Evolutionary conservation across 2,888 invertebrate species (phyloP).

Genomic region (Nipponacmea schrenckii): DNA sequence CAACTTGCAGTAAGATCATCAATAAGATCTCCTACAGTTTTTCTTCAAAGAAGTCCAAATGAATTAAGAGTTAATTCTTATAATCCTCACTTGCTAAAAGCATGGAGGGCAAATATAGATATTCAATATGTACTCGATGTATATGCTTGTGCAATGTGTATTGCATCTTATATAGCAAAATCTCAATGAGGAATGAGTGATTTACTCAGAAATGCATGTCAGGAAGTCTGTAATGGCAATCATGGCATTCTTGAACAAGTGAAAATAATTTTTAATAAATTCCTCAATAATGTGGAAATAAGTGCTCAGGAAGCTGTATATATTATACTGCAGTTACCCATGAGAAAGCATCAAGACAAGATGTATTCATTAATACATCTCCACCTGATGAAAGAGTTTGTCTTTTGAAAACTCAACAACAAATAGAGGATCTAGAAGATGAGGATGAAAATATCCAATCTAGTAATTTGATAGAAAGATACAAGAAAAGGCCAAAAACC

Average conservation of each 20-base stretch:
- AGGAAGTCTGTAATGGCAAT: conserved; percentile 30
- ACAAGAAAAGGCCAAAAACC: conserved; percentile 31
- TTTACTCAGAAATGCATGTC: conserved; percentile 28
- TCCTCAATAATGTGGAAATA: conserved; percentile 33
- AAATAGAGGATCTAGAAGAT: conserved; percentile 35
- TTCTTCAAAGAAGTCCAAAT: conserved; percentile 22
- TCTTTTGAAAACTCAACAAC: conserved; percentile 44
- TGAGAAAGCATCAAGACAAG: conserved; percentile 34
- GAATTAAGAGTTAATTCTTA: conserved; percentile 28
- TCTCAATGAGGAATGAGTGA: conserved; percentile 39
- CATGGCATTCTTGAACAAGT: conserved; percentile 29
- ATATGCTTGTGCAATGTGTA: conserved; percentile 31
- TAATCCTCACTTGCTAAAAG: conserved; percentile 8
- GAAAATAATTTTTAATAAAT: conserved; percentile 32
- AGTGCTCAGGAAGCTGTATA: conserved; percentile 53
- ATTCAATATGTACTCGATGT: too few relatives aligned
- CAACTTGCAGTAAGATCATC: too few relatives aligned
- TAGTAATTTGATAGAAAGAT: conserved; percentile 28
- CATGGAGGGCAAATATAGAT: too few relatives aligned
- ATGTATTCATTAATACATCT: conserved; percentile 40
- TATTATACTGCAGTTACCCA: conserved; percentile 47
- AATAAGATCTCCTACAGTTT: conserved; percentile 13
- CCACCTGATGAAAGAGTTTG: conserved; percentile 34
- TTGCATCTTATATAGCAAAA: conserved; percentile 39
- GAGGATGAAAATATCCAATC: conserved; percentile 32